Evolutionary conservation across 2,113 vertebrate species (phyloP), one percentile per base, ranked within the genome.

Genomic region (Macaca mulatta): DNA sequence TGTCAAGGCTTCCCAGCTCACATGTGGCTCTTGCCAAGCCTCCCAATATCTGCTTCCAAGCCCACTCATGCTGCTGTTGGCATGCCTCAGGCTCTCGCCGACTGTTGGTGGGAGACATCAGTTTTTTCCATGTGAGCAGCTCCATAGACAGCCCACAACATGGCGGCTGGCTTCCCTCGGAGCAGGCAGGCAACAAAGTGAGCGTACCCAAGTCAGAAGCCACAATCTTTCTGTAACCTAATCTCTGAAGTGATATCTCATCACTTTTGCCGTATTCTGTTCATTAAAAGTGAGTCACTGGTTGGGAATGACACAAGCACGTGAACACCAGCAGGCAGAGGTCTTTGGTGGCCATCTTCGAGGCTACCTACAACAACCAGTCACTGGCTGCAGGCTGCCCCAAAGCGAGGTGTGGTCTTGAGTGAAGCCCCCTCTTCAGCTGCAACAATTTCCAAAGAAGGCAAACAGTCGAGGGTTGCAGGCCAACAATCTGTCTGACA

Each of bases 351-450:
- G 43, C 45, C 48, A 7, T 55, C 17, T 45, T 45, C 32, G 12
- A 74, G 55, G 61, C 92, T 81, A 25, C 43, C 61, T 79, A 0
- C 27, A n/a, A 64, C 86, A 50, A 2, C 64, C 18, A 6, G 59
- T 69, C 30, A 9, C 27, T 84, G 74, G 25, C 20, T 67, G 43
- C 27, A 80, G 43, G 8, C 38, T 80, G 17, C 67, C 52, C 25
- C n/a, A 43, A 18, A 48, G 35, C 3, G 16, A 20, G 30, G 2
- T 0, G 1, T 13, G 61, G 35, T 50, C 17, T n/a, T 55, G 59
- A 45, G 30, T 8, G 30, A 84, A 38, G 38, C n/a, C 27, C 23
- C 69, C n/a, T 82, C n/a, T 57, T 32, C 11, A 55, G 50, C 78
- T 35, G 23, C 16, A 22, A 25, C 22, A 11, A 2, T 64, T 80